A percentile compares a stretch with the other conserved stretches of the same genome.
Evolutionary conservation across 2,797 vertebrate species (phyloP).

Genomic region (Tamandua tetradactyla): DNA sequence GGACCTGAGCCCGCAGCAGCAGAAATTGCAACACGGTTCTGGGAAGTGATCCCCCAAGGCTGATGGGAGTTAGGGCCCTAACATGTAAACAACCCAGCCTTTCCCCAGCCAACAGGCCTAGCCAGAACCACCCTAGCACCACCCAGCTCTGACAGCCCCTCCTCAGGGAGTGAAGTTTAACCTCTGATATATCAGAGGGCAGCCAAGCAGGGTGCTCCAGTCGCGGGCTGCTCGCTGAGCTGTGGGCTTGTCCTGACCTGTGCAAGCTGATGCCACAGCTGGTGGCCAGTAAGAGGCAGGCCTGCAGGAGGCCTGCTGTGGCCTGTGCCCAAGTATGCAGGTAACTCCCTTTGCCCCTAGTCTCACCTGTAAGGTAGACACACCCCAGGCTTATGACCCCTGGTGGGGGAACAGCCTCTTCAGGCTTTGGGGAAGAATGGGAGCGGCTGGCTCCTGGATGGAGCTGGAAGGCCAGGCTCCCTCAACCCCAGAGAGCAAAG

Average conservation of each 20-base stretch:
- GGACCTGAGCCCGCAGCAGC: conserved; percentile 62
- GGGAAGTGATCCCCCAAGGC: conserved; percentile 65
- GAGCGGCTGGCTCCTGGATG: neutral
- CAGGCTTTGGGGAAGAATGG: neutral
- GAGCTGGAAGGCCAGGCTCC: neutral
- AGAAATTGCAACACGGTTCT: conserved; percentile 76
- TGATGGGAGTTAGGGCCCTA: conserved; percentile 37
- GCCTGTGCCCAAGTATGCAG: conserved; percentile 65
- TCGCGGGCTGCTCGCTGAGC: neutral
- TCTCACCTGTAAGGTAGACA: conserved; percentile 55
- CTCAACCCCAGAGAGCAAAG: neutral
- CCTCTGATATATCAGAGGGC: neutral
- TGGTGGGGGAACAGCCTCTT: neutral
- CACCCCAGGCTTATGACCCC: neutral
- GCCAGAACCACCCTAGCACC: conserved; percentile 36
- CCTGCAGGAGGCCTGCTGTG: conserved; percentile 55
- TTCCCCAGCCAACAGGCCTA: conserved; percentile 33
- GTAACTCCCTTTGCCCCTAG: conserved; percentile 53
- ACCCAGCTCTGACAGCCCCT: conserved; percentile 34
- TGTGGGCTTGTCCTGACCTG: conserved; percentile 68
- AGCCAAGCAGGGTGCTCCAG: neutral
- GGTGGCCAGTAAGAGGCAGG: conserved; percentile 34
- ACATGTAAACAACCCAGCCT: conserved; percentile 66
- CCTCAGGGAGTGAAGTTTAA: conserved; percentile 53
- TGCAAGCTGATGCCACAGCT: conserved; percentile 54